Evolutionary conservation across 2,888 invertebrate genomes (phyloP).

Genomic region (Callimorpha dominula): DNA sequence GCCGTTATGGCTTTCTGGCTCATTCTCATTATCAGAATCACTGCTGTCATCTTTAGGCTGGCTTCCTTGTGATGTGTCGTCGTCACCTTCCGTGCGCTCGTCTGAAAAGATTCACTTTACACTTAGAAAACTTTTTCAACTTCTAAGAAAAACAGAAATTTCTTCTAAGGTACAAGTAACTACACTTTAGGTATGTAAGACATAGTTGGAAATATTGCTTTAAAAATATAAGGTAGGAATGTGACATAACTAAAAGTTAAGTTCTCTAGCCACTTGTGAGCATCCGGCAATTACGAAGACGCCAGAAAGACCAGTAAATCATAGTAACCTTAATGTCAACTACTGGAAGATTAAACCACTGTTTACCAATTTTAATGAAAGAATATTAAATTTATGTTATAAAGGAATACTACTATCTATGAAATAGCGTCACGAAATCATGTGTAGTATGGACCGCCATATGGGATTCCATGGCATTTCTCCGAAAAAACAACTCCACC

Average conservation of each 20-base stretch:
- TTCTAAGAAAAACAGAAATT: slow-evolving; percentile 4
- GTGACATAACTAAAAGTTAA: slow-evolving; percentile 51
- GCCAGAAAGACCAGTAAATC: slow-evolving; percentile 70
- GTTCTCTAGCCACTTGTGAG: slow-evolving; percentile 45
- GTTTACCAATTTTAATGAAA: slow-evolving; percentile 37
- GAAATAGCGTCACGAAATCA: slow-evolving; percentile 83
- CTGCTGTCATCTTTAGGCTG: slow-evolving; percentile 82
- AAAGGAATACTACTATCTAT: slow-evolving; percentile 63
- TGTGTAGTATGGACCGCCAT: slow-evolving; percentile 86
- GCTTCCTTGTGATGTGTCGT: slow-evolving; percentile 83
- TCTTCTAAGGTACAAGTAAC: neutral
- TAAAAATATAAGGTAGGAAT: slow-evolving; percentile 22
- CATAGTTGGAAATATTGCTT: slow-evolving; percentile 22
- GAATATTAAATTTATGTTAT: slow-evolving; percentile 53
- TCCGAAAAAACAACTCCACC: slow-evolving; percentile 81
- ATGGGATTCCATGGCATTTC: slow-evolving; percentile 87
- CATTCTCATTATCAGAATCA: slow-evolving; percentile 77
- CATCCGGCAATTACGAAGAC: slow-evolving; percentile 69
- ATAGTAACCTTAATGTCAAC: slow-evolving; percentile 73
- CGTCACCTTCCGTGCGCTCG: slow-evolving; percentile 83
- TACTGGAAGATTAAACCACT: slow-evolving; percentile 54
- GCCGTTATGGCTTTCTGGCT: slow-evolving; percentile 79
- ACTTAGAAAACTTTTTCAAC: slow-evolving; percentile 20
- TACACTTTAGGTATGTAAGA: neutral
- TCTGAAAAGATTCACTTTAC: slow-evolving; percentile 63